These are phyloP conservation scores for Varecia variegata DNA, from an alignment of 2,797 vertebrate species.

Conservation along the genomic window DNA sequence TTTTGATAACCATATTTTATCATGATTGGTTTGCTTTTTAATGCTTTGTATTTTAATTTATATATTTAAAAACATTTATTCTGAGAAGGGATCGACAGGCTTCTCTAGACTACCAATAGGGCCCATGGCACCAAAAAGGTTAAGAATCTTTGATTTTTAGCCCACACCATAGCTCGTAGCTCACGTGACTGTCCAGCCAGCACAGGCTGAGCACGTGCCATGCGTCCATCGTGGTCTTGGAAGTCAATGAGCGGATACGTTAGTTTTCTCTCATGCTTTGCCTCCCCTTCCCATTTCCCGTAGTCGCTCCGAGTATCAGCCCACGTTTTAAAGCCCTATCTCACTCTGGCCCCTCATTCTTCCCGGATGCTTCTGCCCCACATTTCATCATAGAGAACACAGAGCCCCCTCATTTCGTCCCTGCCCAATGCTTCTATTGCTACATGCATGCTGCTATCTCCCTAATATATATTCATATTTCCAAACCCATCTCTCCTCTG, in stretches of 20 bases:
- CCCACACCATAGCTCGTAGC: not conserved
- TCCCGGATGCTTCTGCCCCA: not conserved
- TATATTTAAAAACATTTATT: not conserved
- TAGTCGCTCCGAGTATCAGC: not conserved
- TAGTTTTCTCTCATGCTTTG: not conserved
- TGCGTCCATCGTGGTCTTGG: rapidly evolving
- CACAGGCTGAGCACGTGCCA: rapidly evolving
- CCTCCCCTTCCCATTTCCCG: not conserved
- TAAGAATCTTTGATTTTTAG: not conserved
- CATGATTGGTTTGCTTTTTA: not conserved
- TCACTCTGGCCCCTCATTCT: not conserved
- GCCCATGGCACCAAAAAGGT: not conserved
- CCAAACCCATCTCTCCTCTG: not conserved
- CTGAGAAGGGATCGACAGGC: not conserved
- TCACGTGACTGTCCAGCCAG: not conserved
- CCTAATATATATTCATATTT: not conserved
- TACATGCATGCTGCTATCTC: not conserved
- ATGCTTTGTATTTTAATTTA: not conserved
- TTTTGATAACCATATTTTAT: not conserved
- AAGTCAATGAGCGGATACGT: rapidly evolving
- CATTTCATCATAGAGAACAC: not conserved
- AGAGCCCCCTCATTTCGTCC: not conserved
- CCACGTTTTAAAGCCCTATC: not conserved
- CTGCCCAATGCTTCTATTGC: not conserved
- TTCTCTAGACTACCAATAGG: not conserved